Evolutionary conservation across 2,797 vertebrate genomes (phyloP).

Genomic region (Paguma larvata): DNA sequence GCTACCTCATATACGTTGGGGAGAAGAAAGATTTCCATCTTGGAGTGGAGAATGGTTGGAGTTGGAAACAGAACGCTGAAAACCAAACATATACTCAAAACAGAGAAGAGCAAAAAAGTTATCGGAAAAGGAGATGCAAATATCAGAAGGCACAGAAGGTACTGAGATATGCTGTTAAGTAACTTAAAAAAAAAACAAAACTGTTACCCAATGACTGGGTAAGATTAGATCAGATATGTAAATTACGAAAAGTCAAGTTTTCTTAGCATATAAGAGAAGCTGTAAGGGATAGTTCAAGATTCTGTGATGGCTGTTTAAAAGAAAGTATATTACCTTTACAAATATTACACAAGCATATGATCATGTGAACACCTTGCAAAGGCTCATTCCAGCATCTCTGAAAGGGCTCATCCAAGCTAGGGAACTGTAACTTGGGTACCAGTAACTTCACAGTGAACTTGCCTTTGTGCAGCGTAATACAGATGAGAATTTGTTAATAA

Average conservation of each 20-base stretch:
- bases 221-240: background rate
- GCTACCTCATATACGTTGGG: background rate
- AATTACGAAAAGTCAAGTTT: background rate
- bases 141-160: background rate
- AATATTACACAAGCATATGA: background rate
- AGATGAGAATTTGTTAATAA: background rate
- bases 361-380: background rate
- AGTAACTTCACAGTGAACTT: background rate
- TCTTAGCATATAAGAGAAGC: background rate
- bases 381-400: background rate
- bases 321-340: conserved; percentile 20
- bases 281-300: background rate
- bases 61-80: background rate
- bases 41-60: background rate
- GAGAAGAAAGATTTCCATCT: background rate
- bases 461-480: background rate
- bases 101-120: background rate
- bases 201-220: background rate
- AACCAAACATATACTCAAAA: background rate
- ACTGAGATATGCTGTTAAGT: background rate
- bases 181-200: background rate
- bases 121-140: background rate
- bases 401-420: background rate
- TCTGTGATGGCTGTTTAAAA: background rate
- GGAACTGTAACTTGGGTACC: background rate